Evolutionary conservation across 2,888 invertebrate species (phyloP).

Genomic region (Acleris emargana): DNA sequence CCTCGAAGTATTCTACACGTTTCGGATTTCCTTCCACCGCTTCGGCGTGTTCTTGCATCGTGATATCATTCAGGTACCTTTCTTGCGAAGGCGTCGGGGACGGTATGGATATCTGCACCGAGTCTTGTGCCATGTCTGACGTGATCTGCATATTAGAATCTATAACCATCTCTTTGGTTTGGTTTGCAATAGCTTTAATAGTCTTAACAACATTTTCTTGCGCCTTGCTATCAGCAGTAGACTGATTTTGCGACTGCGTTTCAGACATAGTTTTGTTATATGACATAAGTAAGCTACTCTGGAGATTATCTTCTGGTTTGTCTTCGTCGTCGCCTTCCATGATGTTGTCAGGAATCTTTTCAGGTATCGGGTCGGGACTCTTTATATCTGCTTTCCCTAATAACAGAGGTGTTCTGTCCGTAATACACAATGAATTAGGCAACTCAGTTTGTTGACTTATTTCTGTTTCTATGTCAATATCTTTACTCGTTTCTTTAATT

Average conservation of each 20-base stretch:
- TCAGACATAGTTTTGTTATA: conserved; percentile 64
- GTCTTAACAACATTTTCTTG: conserved; percentile 78
- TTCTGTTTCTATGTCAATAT: conserved; percentile 78
- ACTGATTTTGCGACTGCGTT: conserved; percentile 49
- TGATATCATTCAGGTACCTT: conserved; percentile 85
- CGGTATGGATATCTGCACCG: conserved; percentile 86
- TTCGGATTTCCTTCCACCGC: conserved; percentile 80
- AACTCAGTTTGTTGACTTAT: conserved; percentile 80
- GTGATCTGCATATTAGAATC: conserved; percentile 83
- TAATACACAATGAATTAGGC: conserved; percentile 69
- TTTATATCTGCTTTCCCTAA: conserved; percentile 78
- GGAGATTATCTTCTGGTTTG: conserved; percentile 71
- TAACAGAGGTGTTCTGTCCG: conserved; percentile 70
- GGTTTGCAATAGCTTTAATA: conserved; percentile 81
- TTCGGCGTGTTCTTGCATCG: conserved; percentile 83
- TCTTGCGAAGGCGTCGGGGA: conserved; percentile 87
- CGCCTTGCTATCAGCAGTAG: conserved; percentile 51
- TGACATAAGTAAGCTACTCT: conserved; percentile 61
- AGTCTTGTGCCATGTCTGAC: conserved; percentile 84
- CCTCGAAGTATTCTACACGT: conserved; percentile 86
- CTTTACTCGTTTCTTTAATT: conserved; percentile 61
- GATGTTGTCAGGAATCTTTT: conserved; percentile 80
- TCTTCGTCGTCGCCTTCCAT: conserved; percentile 78
- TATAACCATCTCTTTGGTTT: conserved; percentile 82
- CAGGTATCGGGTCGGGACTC: conserved; percentile 78